Evolutionary conservation across 2,113 vertebrate species (phyloP).

Genomic region (Rhea pennata): DNA sequence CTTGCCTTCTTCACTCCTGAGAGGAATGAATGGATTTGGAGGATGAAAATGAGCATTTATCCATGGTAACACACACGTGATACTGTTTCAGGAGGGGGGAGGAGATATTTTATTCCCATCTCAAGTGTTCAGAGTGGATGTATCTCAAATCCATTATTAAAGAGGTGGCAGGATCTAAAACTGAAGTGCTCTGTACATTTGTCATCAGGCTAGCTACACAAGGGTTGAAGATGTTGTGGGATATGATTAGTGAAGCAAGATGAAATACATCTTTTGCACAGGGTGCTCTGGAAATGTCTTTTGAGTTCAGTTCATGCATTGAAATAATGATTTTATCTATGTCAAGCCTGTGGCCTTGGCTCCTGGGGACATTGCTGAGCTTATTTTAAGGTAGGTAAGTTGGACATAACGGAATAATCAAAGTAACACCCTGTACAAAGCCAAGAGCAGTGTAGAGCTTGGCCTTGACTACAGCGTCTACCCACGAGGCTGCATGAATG

Average conservation of each 20-base stretch:
- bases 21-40: neutral
- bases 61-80: neutral
- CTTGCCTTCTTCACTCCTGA: neutral
- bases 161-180: neutral
- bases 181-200: neutral
- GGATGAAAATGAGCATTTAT: neutral
- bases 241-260: neutral
- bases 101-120: neutral
- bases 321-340: neutral
- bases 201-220: neutral
- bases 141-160: neutral
- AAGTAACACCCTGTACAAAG: neutral
- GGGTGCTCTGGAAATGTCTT: neutral
- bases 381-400: neutral
- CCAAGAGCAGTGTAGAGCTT: neutral
- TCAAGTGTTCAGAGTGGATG: neutral
- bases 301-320: neutral
- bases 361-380: neutral
- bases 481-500: fast-evolving
- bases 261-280: neutral
- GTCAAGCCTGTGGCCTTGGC: neutral
- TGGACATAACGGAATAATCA: neutral
- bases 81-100: neutral
- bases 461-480: neutral
- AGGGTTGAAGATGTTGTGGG: neutral